These are phyloP conservation scores for Tachina lurida DNA, from an alignment of 2,888 invertebrate species.

Conservation along the genomic window DNA sequence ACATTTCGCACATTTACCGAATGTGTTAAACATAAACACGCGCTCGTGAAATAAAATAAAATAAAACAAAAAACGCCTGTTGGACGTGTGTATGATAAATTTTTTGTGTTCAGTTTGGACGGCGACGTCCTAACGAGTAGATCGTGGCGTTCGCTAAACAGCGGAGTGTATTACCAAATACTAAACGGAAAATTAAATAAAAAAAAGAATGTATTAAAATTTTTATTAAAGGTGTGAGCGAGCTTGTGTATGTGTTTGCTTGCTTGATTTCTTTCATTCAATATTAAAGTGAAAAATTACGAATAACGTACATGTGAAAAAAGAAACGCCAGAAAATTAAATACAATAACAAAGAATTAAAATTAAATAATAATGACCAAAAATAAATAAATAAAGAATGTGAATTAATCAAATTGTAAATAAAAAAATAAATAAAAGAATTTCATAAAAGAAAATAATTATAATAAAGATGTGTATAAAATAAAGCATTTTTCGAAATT, in stretches of 20 bases:
- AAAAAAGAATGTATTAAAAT: conserved; percentile 21
- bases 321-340: conserved; percentile 67
- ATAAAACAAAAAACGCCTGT: conserved; percentile 61
- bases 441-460: background rate
- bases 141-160: conserved; percentile 63
- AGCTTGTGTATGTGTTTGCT: background rate
- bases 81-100: conserved; percentile 58
- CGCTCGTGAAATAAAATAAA: conserved; percentile 24
- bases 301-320: conserved; percentile 10
- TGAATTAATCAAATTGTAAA: conserved; percentile 25
- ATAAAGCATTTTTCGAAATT: background rate
- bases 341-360: conserved; percentile 45
- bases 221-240: background rate
- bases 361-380: conserved; percentile 40
- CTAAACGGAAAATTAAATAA: conserved; percentile 46
- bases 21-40: conserved; percentile 33
- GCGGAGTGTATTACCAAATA: background rate
- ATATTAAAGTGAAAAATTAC: conserved; percentile 33
- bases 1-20: conserved; percentile 40
- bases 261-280: conserved; percentile 15
- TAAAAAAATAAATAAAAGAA: conserved; percentile 2
- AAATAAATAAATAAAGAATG: conserved; percentile 33
- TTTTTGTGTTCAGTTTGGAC: conserved; percentile 72
- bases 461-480: background rate
- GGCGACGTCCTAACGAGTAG: conserved; percentile 74